Evolutionary conservation across 2,888 invertebrate genomes (phyloP), one percentile per base, ranked within the genome.

Genomic region (Papilio elwesi): DNA sequence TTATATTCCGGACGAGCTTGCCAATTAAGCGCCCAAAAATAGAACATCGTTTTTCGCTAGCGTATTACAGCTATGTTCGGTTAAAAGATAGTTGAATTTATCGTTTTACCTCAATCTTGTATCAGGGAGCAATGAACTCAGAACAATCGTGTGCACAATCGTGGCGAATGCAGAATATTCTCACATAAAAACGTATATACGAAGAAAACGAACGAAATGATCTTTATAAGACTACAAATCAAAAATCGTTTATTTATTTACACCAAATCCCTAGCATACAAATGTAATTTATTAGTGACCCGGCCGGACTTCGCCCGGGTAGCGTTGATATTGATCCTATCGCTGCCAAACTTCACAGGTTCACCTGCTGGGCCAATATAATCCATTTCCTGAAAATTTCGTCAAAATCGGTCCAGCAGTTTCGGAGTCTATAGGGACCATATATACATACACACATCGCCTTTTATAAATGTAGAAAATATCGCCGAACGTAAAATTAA

Each of bases 31-130:
- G 80, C 78, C 83, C 83, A 78, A 84, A 85, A 90, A 90, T 90
- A 90, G 85, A 89, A 90, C 83, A 89, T 76, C 76, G 84, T 81
- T 80, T 82, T 81, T 80, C 80, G 85, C 81, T 83, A 81, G 80
- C 80, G 82, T 78, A 81, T 79, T 81, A 77, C 85, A 87, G 88
- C 87, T 82, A 90, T 90, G 88, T 88, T 67, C 68, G 62, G 48
- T 68, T 62, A 65, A 71, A 75, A 71, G 73, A 49, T 72, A 73
- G 68, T 71, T 65, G 64, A 77, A 65, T 68, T 66, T 62, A 66
- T 65, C 36, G 52, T 65, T 62, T 73, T 66, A 68, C 43, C 36
- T 59, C 55, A 52, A 52, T 57, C 59, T 68, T n/a, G 68, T 68
- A 52, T 72, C 16, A 43, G 57, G 73, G 73, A 68, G 68, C 76